A percentile compares a stretch with the other conserved stretches of the same genome.
Evolutionary conservation across 2,113 vertebrate genomes (phyloP).

Genomic region (Cyprinus carpio): DNA sequence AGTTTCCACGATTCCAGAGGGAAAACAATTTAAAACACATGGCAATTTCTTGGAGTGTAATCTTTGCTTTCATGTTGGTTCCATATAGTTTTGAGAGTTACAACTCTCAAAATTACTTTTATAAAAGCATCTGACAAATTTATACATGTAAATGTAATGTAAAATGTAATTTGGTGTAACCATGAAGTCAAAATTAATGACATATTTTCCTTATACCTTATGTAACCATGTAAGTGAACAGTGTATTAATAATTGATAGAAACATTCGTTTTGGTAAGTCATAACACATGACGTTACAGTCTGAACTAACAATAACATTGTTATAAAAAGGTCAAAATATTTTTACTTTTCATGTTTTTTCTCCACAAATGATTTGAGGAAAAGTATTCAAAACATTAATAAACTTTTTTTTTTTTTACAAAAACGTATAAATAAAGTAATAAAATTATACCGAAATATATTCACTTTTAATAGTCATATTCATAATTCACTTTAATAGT

Average conservation of each 20-base stretch:
- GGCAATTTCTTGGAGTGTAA: neutral
- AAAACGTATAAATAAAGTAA: too few species aligned
- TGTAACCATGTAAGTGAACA: neutral
- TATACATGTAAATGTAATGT: neutral
- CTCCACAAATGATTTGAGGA: neutral
- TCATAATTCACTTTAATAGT: too few species aligned
- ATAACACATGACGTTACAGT: neutral
- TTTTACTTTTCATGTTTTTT: neutral
- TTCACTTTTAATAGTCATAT: too few species aligned
- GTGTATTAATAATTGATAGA: neutral
- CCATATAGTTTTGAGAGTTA: neutral
- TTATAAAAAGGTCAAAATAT: neutral
- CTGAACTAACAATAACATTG: neutral
- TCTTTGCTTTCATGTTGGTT: neutral
- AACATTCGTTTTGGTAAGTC: neutral
- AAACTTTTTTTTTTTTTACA: too few species aligned
- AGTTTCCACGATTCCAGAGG: neutral
- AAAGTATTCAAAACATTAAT: neutral
- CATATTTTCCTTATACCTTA: neutral
- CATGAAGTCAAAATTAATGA: neutral
- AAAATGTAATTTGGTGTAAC: neutral
- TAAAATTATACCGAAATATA: neutral
- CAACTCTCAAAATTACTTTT: too few species aligned
- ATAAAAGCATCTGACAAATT: neutral
- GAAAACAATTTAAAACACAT: neutral